Evolutionary conservation across 2,888 invertebrate species (phyloP), one percentile per base, ranked within the genome.

Genomic region (Drosophila koepferae): DNA sequence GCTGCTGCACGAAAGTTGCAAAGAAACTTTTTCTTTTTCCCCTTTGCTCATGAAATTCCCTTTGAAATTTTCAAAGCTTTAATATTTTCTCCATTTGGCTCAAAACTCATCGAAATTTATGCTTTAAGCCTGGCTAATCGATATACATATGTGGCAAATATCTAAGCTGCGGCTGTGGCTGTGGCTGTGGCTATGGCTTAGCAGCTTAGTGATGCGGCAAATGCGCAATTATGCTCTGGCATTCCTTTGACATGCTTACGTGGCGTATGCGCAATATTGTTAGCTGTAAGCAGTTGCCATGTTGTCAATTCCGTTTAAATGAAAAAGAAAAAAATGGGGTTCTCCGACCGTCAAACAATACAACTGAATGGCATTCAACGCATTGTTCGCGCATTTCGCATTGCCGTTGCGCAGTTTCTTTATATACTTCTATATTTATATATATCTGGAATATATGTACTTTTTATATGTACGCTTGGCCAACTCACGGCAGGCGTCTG

Each of bases 181-280:
- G 38, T 20, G 28, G 38, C 54, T 54, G 16, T 18, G 63, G 61
- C 61, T 61, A 41, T 12, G 75, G 83, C 58, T 86, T 61, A 72
- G 62, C 56, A 53, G 68, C 63, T 63, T 73, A 85, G 18, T 62
- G 72, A 67, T 80, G 69, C 80, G 82, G 71, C 43, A 85, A 87
- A 80, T 86, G 89, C 80, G 70, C 89, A 86, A 86, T 86, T 89
- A 85, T 77, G 63, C 65, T 3, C 2, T 46, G 49, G 70, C 12
- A 71, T 66, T 68, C 79, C 73, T 74, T 66, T 71, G 63, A 59
- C 36, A 31, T 62, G 67, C 49, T 61, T 70, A 71, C 64, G 82
- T 48, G 82, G 67, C 85, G 87, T 87, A 89, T 84, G 80, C 72
- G 80, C 82, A 74, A 84, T 80, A 86, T 84, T 69, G 70, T 62